Percentiles rank a stretch among this genome's conserved stretches.
Conservation (phyloP, 1,140 invertebrate species). For the Littorina saxatilis region DNA sequence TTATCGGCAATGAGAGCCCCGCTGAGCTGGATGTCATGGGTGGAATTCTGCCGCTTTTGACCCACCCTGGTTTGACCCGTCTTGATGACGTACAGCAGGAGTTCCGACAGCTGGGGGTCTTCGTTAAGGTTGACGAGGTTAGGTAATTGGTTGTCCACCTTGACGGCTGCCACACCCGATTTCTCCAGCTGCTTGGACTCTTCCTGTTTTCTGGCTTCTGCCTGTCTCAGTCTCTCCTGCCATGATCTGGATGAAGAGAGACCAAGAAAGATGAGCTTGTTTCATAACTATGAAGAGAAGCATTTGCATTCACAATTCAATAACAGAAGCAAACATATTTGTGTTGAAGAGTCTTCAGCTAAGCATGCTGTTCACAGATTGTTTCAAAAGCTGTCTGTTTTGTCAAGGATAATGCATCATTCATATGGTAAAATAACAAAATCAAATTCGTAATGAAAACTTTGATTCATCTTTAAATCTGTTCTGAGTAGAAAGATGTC, state of each 20-base stretch:
- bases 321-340: too few species aligned
- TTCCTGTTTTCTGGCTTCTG: constrained; percentile 71
- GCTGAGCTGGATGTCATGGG: constrained; percentile 80
- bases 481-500: too few species aligned
- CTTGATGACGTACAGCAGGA: constrained; percentile 81
- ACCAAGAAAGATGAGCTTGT: too few species aligned
- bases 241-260: constrained; percentile 62
- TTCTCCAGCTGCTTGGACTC: constrained; percentile 73
- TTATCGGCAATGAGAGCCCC: constrained; percentile 81
- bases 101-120: constrained; percentile 84
- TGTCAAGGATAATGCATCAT: too few species aligned
- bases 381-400: too few species aligned
- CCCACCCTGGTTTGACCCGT: constrained; percentile 75
- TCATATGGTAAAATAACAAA: too few species aligned
- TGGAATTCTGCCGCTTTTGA: constrained; percentile 67
- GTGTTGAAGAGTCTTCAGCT: too few species aligned
- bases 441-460: too few species aligned
- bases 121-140: constrained; percentile 83
- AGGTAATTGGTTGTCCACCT: constrained; percentile 73
- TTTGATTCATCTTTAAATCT: too few species aligned
- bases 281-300: too few species aligned
- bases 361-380: too few species aligned
- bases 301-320: too few species aligned
- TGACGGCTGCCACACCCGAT: constrained; percentile 48
- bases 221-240: constrained; percentile 69